phyloP scores from a whole-genome alignment of 2,888 invertebrate genomes.

The Ornithoptera priamus region DNA sequence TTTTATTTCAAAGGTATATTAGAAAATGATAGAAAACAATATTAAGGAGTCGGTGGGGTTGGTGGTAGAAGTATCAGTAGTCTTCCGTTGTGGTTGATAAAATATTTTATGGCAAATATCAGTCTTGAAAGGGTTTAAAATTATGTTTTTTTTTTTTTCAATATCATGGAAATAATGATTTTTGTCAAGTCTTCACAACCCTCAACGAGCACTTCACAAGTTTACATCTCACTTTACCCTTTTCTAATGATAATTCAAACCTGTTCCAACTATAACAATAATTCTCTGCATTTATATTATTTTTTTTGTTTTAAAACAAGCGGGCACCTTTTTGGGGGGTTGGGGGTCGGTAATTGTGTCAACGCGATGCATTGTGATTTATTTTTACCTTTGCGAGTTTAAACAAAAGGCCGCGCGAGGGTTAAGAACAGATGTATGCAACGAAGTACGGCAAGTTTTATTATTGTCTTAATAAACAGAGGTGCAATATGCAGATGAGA shows the following conservation, averaged over 20 bases:
- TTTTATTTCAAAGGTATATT: too few species aligned
- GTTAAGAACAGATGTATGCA: slow-evolving; percentile 65
- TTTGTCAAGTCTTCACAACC: slow-evolving; percentile 42
- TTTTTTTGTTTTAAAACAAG: slow-evolving; percentile 75
- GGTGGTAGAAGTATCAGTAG: too few species aligned
- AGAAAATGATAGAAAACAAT: too few species aligned
- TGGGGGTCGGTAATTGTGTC: slow-evolving; percentile 71
- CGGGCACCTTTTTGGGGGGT: slow-evolving; percentile 33
- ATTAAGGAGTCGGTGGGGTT: too few species aligned
- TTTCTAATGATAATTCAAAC: slow-evolving; percentile 74
- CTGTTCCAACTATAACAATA: slow-evolving; percentile 70
- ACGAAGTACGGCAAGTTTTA: slow-evolving; percentile 43
- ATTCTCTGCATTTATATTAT: slow-evolving; percentile 49
- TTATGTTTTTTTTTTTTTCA: too few species aligned
- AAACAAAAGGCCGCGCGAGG: slow-evolving; percentile 59
- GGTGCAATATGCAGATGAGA: slow-evolving; percentile 64
- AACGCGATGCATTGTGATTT: slow-evolving; percentile 60
- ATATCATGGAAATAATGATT: too few species aligned
- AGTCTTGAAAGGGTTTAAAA: too few species aligned
- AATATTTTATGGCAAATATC: too few species aligned
- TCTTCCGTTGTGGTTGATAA: too few species aligned
- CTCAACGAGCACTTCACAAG: slow-evolving; percentile 60
- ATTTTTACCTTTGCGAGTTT: slow-evolving; percentile 54
- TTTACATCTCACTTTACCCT: slow-evolving; percentile 74
- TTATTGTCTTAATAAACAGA: slow-evolving; percentile 71